Conservation (phyloP, 1,140 invertebrate species). For the Copidosoma floridanum region DNA sequence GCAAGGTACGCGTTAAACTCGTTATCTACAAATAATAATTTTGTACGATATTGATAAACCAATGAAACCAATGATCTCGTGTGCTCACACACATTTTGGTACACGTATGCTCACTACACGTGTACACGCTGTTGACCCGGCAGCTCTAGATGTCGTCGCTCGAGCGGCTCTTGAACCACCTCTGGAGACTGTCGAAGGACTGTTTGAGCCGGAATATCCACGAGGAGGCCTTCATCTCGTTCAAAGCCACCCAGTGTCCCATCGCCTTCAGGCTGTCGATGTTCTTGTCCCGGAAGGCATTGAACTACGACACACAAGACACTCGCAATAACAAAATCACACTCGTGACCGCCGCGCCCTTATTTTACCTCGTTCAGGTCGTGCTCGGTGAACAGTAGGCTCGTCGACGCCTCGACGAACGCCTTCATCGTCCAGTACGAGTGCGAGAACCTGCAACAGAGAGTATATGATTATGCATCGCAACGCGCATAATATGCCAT, state of each 20-base stretch:
- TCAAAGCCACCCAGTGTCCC: slow-evolving; percentile 42
- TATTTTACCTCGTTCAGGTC: slow-evolving; percentile 44
- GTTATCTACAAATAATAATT: too few relatives aligned
- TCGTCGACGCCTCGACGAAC: slow-evolving; percentile 40
- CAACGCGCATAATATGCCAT: too few relatives aligned
- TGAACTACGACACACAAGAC: slow-evolving; percentile 38
- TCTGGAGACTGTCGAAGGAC: slow-evolving; percentile 33
- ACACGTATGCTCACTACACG: too few relatives aligned
- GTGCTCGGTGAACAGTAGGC: slow-evolving; percentile 39
- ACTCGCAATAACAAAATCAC: neutral
- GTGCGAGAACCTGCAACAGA: slow-evolving; percentile 33
- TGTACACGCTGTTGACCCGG: too few relatives aligned
- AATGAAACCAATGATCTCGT: neutral
- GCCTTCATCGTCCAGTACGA: slow-evolving; percentile 37
- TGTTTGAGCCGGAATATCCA: slow-evolving; percentile 42
- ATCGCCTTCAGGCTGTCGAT: slow-evolving; percentile 44
- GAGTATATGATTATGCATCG: too few relatives aligned
- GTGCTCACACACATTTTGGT: too few relatives aligned
- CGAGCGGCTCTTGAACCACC: slow-evolving; percentile 30
- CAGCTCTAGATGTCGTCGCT: too few relatives aligned
- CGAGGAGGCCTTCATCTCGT: slow-evolving; percentile 44
- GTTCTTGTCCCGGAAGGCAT: slow-evolving; percentile 42
- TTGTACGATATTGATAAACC: too few relatives aligned
- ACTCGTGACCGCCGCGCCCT: neutral
- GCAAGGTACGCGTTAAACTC: too few relatives aligned